Base-by-base conservation (phyloP, 2,888 invertebrate species). In the Drosophila seclusa region DNA sequence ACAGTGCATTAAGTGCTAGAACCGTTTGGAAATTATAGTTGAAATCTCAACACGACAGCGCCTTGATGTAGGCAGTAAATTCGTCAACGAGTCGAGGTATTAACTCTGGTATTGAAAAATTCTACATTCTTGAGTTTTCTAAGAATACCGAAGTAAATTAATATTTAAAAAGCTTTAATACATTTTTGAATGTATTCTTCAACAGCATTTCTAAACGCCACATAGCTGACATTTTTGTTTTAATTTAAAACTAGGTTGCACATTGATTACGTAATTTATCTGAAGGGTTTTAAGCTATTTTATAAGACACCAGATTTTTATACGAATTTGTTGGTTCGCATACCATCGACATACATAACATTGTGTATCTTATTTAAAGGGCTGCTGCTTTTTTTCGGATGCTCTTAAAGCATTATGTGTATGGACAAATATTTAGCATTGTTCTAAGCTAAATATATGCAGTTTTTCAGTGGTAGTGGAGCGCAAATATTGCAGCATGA, bases 371-470 rank as follows among this genome's bases (percentile, higher is more conserved):
- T 18, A 18, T 74, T 64, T 59, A 59, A 73, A 62, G 38, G 24
- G 48, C 1, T 29, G 42, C 4, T 36, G 11, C 10, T 50, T 21
- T 64, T 49, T 54, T 50, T 6, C 1, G 34, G 40, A 24, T 49
- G 16, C 55, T 29, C 50, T 62, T 65, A 59, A 60, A 65, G 62
- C 59, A 62, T 63, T 62, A 69, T 58, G 62, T 58, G 69, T 61
- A 34, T 16, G 52, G 50, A 21, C 66, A 80, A 80, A 80, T 77
- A 76, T 80, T 77, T 80, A 66, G 38, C 62, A 80, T 80, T 80
- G 76, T 80, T 80, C 60, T 80, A 61, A 50, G 34, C 70, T 52
- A 52, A 63, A 80, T 67, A 76, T 80, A 70, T 76, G 79, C 78
- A 72, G 55, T 27, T 67, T 65, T 63, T 32, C 64, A 60, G 57